Evolutionary conservation across 2,888 invertebrate species (phyloP), one percentile per base, ranked within the genome.

Genomic region (Pterobdella sp.): DNA sequence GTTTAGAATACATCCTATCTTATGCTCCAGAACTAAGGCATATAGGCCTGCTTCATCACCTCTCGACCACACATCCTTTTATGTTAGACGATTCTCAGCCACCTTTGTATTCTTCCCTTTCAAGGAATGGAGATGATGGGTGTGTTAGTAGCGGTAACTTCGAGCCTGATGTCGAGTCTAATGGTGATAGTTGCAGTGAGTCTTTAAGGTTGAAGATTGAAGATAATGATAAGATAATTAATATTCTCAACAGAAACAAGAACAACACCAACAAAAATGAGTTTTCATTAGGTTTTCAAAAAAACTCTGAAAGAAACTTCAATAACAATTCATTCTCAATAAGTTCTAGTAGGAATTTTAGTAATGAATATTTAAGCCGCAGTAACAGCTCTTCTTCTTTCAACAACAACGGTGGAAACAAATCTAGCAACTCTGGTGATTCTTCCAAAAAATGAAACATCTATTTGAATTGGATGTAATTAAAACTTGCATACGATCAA

Each of bases 1-100:
- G 71, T 1, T 63, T 71, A n/a, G 71, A 71, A 63, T 71, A 49
- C 71, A 71, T 71, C 26, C 71, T 71, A 0, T 71, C 71, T n/a
- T 71, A 63, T 37, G 71, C 52, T n/a, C 63, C 71, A n/a, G 71
- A 71, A 60, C 63, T 71, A 1, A 60, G 71, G 1, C 71, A 71
- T 29, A 56, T 71, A 60, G 71, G 71, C 36, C 71, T 71, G 31
- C 26, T 71, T 18, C 71, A 71, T 63, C 71, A 71, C 35, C 26
- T 63, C 35, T 56, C 35, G 63, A 71, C 71, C 63, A 71, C 71
- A 1, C 60, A 52, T 29, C 71, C 71, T 26, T 32, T 56, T 37
- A 71, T 71, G 63, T 37, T 71, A 3, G 56, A 34, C 22, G 32
- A 35, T 31, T 29, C 71, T 31, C 60, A 56, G 60, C n/a, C 60